Evolutionary conservation across 2,888 invertebrate species (phyloP), one percentile per base, ranked within the genome.

Genomic region (Tetragonula carbonaria): DNA sequence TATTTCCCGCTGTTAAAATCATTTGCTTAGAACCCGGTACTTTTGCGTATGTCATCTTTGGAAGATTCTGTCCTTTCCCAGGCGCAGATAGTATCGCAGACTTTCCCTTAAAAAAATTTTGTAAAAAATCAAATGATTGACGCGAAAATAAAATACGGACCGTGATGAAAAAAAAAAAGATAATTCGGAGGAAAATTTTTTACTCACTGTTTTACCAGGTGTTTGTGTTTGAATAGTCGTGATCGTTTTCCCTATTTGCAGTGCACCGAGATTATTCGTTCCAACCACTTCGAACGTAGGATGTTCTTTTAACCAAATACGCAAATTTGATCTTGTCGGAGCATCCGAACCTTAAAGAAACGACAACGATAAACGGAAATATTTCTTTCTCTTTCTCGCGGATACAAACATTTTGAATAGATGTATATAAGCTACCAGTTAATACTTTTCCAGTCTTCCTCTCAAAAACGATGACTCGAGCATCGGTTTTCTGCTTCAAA

Each of bases 231-330:
- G 92, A 77, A 94, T 90, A 8, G 93, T 87, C 8, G 92, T 87
- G 50, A 93, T 89, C 21, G 91, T 89, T 86, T 93, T 93, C 4
- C 92, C 93, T 33, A 93, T 89, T 82, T 94, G 92, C 65, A 93
- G 33, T 5, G 92, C 90, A 78, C 92, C 92, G 4, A 94, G 75
- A 87, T 90, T 93, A 83, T 92, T 93, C 0, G 97, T 96, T 84
- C 96, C 96, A 8, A 98, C 96, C 0, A 98, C 97, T 95, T 98
- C 98, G 94, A 96, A 98, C 0, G 97, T 97, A 4, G 98, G 98
- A 95, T 99, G 97, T 89, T 97, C 97, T 93, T 97, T 97, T 16
- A 99, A 95, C 98, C 98, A 99, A 45, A 96, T 95, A 91, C 97
- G 97, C 57, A 99, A 95, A 92, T 97, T 97, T 38, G 96, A 96